Evolutionary conservation across 2,113 vertebrate genomes (phyloP).

Genomic region (Balaeniceps rex): DNA sequence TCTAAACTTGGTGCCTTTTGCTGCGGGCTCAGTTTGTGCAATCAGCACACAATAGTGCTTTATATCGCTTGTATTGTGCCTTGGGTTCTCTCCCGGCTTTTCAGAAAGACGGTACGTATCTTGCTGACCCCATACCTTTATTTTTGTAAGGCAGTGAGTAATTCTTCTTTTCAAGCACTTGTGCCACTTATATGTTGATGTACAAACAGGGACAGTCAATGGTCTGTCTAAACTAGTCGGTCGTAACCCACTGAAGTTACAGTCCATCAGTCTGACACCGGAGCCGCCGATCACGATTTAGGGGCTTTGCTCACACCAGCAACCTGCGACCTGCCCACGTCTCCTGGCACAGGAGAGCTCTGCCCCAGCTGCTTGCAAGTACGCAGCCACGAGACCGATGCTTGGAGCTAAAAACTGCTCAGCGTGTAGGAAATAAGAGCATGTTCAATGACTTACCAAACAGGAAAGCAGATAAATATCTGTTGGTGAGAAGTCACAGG

Average conservation of each 20-base stretch:
- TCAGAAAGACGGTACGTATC: slow-evolving; percentile 74
- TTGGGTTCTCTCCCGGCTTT: slow-evolving; percentile 84
- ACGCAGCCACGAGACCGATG: fast-evolving
- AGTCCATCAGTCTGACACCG: background rate
- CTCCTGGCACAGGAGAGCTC: background rate
- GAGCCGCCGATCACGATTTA: background rate
- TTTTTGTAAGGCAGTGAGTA: background rate
- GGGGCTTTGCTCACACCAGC: background rate
- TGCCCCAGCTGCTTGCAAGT: background rate
- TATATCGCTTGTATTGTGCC: slow-evolving; percentile 83
- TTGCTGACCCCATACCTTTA: background rate
- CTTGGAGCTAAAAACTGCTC: background rate
- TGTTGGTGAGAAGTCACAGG: background rate
- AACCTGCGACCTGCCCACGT: background rate
- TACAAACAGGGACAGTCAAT: no score
- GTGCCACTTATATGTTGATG: background rate
- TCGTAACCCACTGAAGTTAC: background rate
- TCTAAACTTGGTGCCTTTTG: slow-evolving; percentile 87
- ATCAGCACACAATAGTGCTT: slow-evolving; percentile 92
- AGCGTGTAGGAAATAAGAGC: background rate
- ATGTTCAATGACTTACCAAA: background rate
- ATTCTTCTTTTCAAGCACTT: background rate
- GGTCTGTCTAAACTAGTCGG: background rate
- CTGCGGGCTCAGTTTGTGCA: slow-evolving; percentile 93
- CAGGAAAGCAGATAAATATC: background rate